A percentile compares a stretch with the other conserved stretches of the same genome.
Conservation (phyloP, 2,797 vertebrate species). For the Florisuga fusca region DNA sequence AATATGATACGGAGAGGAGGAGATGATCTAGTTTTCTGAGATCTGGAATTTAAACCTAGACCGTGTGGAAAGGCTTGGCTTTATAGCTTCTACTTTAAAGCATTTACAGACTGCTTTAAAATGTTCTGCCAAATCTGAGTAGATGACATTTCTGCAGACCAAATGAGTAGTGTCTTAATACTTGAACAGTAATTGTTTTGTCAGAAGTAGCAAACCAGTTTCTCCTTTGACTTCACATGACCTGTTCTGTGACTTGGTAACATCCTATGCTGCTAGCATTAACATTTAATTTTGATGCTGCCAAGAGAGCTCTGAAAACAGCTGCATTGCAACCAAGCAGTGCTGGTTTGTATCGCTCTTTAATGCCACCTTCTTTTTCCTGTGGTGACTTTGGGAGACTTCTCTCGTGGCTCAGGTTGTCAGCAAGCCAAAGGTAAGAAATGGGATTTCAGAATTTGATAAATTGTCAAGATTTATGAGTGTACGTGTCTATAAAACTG, state of each 20-base stretch:
- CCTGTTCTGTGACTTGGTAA: background rate
- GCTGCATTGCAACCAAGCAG: background rate
- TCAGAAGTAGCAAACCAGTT: background rate
- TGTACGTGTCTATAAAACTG: background rate
- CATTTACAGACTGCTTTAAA: background rate
- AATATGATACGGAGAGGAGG: background rate
- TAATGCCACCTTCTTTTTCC: background rate
- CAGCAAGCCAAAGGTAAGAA: background rate
- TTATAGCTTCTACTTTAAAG: background rate
- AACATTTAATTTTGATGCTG: background rate
- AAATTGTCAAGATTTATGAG: background rate
- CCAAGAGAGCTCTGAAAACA: background rate
- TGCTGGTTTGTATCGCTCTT: background rate
- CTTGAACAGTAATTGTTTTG: slow-evolving; percentile 6
- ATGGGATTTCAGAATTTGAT: background rate
- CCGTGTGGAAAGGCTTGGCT: background rate
- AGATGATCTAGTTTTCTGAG: background rate
- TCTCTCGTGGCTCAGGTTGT: background rate
- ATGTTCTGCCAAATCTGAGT: background rate
- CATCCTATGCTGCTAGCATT: background rate
- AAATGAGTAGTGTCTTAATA: background rate
- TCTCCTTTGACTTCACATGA: background rate
- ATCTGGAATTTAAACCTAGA: background rate
- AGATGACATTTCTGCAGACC: background rate
- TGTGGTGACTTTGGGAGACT: background rate